Evolutionary conservation across 2,113 vertebrate species (phyloP).

Genomic region (Psilopogon haemacephalus): DNA sequence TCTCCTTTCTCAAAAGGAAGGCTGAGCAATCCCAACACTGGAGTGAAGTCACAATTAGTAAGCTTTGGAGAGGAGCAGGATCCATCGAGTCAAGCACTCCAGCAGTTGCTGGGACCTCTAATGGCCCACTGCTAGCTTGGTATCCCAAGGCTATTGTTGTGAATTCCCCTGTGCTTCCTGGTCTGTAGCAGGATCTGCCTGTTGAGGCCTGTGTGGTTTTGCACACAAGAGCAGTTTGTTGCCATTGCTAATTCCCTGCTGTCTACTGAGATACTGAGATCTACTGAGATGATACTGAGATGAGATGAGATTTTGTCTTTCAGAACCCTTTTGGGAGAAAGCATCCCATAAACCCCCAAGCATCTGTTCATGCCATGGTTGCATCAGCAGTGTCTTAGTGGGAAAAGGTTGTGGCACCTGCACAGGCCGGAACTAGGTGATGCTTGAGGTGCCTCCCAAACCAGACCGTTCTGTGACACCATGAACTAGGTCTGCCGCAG

Average conservation of each 20-base stretch:
- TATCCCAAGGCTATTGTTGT: not conserved
- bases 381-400: not conserved
- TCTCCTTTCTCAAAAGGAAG: not conserved
- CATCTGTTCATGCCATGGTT: not conserved
- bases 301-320: not conserved
- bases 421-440: no score
- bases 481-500: accelerated
- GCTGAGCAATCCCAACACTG: not conserved
- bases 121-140: not conserved
- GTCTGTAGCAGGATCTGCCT: not conserved
- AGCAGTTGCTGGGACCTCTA: not conserved
- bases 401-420: not conserved
- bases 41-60: not conserved
- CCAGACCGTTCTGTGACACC: no score
- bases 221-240: not conserved
- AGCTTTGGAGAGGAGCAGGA: not conserved
- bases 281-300: no score
- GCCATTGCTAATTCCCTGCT: not conserved
- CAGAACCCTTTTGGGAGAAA: not conserved
- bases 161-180: not conserved
- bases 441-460: no score
- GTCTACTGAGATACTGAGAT: not conserved
- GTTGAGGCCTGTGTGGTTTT: not conserved
- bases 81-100: not conserved
- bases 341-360: not conserved